Evolutionary conservation across 2,113 vertebrate species (phyloP).

Genomic region (Sula dactylatra): DNA sequence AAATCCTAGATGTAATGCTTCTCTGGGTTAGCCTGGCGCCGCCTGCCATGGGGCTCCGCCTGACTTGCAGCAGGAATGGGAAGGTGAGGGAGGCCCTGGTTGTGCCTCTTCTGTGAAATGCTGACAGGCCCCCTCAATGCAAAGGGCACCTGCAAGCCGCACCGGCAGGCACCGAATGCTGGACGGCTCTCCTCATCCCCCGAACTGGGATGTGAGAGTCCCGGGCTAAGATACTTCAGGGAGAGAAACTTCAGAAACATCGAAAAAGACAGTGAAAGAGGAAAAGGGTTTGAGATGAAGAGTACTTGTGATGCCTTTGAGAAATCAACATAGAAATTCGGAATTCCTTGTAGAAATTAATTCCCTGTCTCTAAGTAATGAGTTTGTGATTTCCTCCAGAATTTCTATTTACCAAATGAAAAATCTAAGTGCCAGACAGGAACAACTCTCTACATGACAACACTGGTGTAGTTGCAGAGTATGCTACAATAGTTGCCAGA

Average conservation of each 20-base stretch:
- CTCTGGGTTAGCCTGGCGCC: background rate
- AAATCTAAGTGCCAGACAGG: background rate
- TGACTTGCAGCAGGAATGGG: background rate
- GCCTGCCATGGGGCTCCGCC: background rate
- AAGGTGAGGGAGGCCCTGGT: background rate
- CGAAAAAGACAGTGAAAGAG: background rate
- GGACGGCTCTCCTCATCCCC: background rate
- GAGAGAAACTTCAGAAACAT: background rate
- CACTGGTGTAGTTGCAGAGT: background rate
- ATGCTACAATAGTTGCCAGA: background rate
- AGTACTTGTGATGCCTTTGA: background rate
- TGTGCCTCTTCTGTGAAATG: background rate
- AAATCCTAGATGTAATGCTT: background rate
- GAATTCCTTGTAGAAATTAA: background rate
- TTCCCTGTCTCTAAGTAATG: background rate
- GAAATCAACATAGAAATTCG: background rate
- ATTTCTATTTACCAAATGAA: background rate
- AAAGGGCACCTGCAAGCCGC: background rate
- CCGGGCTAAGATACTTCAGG: background rate
- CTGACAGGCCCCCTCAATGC: rapidly evolving
- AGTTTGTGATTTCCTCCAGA: background rate
- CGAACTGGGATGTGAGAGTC: rapidly evolving
- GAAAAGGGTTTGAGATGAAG: background rate
- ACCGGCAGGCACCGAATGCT: rapidly evolving
- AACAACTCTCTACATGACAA: background rate